Evolutionary conservation across 2,113 vertebrate genomes (phyloP).

Genomic region (Heliornis fulica): DNA sequence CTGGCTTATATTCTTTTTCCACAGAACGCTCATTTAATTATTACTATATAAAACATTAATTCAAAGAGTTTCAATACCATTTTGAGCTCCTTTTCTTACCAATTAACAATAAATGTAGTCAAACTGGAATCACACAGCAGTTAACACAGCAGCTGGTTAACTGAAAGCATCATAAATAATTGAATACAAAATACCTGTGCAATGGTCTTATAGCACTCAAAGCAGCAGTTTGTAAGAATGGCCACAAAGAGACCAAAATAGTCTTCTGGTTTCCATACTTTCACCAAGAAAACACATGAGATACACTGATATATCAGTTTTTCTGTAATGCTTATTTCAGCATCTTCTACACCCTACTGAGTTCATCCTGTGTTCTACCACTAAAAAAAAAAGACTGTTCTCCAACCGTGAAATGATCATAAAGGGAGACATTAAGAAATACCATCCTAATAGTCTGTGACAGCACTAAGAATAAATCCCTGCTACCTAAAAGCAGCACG

Average conservation of each 20-base stretch:
- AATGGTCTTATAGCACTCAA: not conserved
- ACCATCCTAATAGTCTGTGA: not conserved
- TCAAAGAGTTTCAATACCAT: not conserved
- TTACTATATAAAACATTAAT: not conserved
- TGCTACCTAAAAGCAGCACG: not conserved
- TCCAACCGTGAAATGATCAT: too few species aligned
- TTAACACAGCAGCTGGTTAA: slow-evolving; percentile 9
- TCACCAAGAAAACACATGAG: not conserved
- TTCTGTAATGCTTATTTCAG: not conserved
- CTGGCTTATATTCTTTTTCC: not conserved
- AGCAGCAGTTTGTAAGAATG: not conserved
- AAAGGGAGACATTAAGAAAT: not conserved
- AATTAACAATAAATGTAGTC: not conserved
- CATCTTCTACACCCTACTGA: not conserved
- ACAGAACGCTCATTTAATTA: not conserved
- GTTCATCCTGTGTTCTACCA: not conserved
- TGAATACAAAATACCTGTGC: not conserved
- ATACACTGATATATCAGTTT: not conserved
- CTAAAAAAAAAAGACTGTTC: not conserved
- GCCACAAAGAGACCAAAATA: not conserved
- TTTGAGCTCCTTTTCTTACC: not conserved
- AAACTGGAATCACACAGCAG: not conserved
- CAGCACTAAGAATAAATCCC: not conserved
- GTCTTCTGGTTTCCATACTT: not conserved
- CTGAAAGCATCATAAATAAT: slow-evolving; percentile 24